Evolutionary conservation across 2,888 invertebrate genomes (phyloP).

Genomic region (Pherbina coryleti): DNA sequence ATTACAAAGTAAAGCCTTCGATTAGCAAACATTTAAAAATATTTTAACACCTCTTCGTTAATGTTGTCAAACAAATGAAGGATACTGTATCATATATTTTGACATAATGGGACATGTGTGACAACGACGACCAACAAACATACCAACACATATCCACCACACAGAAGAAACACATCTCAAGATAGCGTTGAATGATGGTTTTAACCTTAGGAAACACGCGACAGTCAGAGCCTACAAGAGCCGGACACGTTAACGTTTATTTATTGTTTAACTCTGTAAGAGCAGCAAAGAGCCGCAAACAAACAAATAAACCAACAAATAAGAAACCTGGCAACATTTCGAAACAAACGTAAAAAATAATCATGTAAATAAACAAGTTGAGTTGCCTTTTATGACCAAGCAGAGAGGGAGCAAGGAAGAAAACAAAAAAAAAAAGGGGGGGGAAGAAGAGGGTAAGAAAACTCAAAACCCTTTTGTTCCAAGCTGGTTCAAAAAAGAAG

Average conservation of each 20-base stretch:
- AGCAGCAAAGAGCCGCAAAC: constrained; percentile 9
- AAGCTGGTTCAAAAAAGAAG: neutral
- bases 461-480: constrained; percentile 29
- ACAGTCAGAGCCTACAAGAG: constrained; percentile 33
- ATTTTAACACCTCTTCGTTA: constrained; percentile 2
- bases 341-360: neutral
- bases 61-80: neutral
- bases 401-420: neutral
- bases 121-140: constrained; percentile 23
- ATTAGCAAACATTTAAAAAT: neutral
- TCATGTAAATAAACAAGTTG: constrained; percentile 31
- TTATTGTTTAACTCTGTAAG: constrained; percentile 24
- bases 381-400: constrained; percentile 34
- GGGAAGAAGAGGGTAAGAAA: neutral
- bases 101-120: constrained; percentile 56
- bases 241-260: constrained; percentile 18
- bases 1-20: neutral
- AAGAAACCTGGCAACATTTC: neutral
- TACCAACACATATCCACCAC: neutral
- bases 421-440: neutral
- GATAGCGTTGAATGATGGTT: neutral
- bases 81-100: constrained; percentile 3
- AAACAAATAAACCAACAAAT: neutral
- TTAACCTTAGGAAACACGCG: constrained; percentile 48
- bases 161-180: neutral